Percentiles rank a stretch among this genome's conserved stretches.
These are phyloP conservation scores for Eptatretus atami DNA, from an alignment of 2,797 vertebrate genomes.

Conservation along the genomic window DNA sequence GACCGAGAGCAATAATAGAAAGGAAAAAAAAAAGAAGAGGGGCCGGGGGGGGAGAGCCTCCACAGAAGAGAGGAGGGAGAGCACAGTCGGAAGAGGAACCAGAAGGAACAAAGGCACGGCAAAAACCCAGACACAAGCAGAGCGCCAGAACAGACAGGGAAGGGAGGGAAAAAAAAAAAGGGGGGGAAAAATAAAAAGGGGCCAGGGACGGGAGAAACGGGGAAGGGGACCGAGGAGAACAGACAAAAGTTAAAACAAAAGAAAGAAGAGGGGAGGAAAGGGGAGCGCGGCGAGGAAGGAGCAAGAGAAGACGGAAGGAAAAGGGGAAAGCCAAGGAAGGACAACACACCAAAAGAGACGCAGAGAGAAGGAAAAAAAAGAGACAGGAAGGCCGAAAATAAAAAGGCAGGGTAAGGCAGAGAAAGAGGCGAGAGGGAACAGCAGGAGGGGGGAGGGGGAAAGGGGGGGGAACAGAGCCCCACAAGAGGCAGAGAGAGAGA, in stretches of 20 bases:
- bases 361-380: neutral
- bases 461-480: neutral
- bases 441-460: neutral
- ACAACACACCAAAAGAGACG: neutral
- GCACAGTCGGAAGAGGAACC: neutral
- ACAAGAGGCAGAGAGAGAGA: neutral
- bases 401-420: neutral
- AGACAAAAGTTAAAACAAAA: neutral
- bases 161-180: neutral
- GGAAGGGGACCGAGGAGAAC: neutral
- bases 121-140: neutral
- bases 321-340: neutral
- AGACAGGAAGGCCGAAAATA: neutral
- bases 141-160: neutral
- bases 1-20: too few species aligned
- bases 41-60: neutral
- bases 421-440: neutral
- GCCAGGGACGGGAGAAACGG: neutral
- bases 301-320: neutral
- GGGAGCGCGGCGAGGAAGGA: neutral
- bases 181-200: neutral
- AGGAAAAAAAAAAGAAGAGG: neutral
- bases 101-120: neutral
- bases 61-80: neutral
- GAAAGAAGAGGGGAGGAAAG: neutral